Base-by-base conservation (phyloP, 2,113 vertebrate species). In the Neomonachus schauinslandi region DNA sequence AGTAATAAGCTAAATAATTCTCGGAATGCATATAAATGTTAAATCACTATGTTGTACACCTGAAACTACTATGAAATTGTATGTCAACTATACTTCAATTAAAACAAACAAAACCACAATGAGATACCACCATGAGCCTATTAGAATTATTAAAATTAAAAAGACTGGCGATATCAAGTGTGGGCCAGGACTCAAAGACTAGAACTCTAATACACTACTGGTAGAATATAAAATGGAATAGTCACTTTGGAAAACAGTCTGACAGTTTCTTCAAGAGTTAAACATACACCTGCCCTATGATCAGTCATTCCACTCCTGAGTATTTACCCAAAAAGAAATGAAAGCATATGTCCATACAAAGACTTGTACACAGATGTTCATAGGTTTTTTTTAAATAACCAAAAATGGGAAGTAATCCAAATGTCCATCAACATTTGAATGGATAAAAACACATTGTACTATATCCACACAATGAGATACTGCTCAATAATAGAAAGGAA, bases 261-360 rank as follows among this genome's bases (percentile, higher is more conserved):
- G 31, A 57, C 24, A 51, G 31, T 71, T 85, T 92, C 84, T 89
- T 63, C 21, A 33, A 87, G 86, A 91, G 31, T 36, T 91, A 79
- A 53, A 53, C 51, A 77, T 14, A 71, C 18, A 80, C 19, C 31
- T 74, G 76, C 9, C 36, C 59, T 80, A 31, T 72, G 28, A 72
- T 65, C 71, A n/a, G 46, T 31, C 61, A 93, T 84, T 72, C 61
- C 18, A 51, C 9, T 42, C 49, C 26, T 76, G 46, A 33, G 2
- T 46, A 71, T 59, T 89, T 89, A 79, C 26, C 24, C 59, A 28
- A 10, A 5, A n/a, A 61, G 14, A 89, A 95, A 63, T 72, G 53
- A 89, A 92, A 97, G 5, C 61, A 55, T 53, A 72, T 79, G 90
- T 83, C 26, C 49, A 82, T 76, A n/a, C 18, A 72, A 93, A 89